A percentile compares a stretch with the other conserved stretches of the same genome.
phyloP scores from a whole-genome alignment of 2,797 vertebrate genomes.

The Microcaecilia unicolor region DNA sequence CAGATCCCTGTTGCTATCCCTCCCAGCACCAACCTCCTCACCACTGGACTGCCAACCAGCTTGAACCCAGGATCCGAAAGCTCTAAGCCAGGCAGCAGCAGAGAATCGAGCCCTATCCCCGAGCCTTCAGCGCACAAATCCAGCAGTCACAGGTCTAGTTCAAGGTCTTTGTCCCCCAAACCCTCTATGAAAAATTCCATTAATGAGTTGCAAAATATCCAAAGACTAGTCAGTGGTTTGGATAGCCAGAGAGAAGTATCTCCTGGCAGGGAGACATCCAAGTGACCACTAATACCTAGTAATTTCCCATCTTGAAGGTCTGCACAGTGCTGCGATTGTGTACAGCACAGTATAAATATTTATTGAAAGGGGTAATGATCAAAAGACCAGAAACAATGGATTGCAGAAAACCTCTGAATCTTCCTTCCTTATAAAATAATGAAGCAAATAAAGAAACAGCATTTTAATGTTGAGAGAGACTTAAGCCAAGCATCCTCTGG shows the following conservation, averaged over 20 bases:
- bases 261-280: constrained; percentile 73
- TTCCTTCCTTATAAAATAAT: not conserved
- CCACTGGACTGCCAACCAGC: constrained; percentile 58
- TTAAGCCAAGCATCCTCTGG: no score
- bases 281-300: constrained; percentile 37
- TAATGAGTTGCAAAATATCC: constrained; percentile 95
- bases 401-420: not conserved
- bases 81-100: constrained; percentile 81
- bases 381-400: no score
- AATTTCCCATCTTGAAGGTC: constrained; percentile 43
- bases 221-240: constrained; percentile 95
- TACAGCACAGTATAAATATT: constrained; percentile 78
- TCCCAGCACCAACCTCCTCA: constrained; percentile 77
- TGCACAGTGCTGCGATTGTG: constrained; percentile 57
- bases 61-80: constrained; percentile 67
- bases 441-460: not conserved
- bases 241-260: constrained; percentile 82
- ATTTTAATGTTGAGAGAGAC: no score
- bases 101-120: constrained; percentile 77
- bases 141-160: constrained; percentile 46
- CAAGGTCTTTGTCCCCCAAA: constrained; percentile 65
- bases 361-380: constrained; percentile 44
- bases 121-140: constrained; percentile 75
- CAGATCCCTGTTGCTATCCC: constrained; percentile 86
- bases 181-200: constrained; percentile 81